A percentile compares a stretch with the other conserved stretches of the same genome.
phyloP scores from a whole-genome alignment of 2,113 vertebrate genomes.

The Mustela lutreola region DNA sequence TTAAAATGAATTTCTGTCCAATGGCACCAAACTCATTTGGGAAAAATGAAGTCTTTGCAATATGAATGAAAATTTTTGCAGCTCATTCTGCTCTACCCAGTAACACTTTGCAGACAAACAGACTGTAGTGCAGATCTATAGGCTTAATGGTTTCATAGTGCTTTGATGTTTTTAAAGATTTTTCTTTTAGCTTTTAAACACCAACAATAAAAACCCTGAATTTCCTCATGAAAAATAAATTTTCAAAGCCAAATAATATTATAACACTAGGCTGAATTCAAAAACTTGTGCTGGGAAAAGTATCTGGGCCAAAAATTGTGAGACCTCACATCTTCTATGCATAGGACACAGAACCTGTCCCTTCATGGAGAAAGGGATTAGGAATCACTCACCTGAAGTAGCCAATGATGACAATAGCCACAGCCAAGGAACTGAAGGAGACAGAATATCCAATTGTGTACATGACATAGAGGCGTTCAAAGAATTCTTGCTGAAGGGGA shows the following conservation, averaged over 20 bases:
- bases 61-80: neutral
- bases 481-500: slow-evolving; percentile 90
- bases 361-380: neutral
- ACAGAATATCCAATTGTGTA: slow-evolving; percentile 94
- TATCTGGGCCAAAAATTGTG: neutral
- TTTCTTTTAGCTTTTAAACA: neutral
- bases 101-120: slow-evolving; percentile 12
- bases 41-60: neutral
- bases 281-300: neutral
- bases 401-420: slow-evolving; percentile 93
- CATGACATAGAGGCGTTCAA: slow-evolving; percentile 93
- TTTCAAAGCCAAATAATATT: neutral
- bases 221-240: slow-evolving; percentile 35
- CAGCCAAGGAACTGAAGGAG: slow-evolving; percentile 92
- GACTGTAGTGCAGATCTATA: neutral
- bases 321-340: neutral
- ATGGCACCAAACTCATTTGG: neutral
- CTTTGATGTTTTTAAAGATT: neutral
- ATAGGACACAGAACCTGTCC: neutral
- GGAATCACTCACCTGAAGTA: slow-evolving; percentile 91
- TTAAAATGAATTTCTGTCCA: neutral
- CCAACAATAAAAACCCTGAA: neutral
- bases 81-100: neutral
- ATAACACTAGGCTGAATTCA: neutral
- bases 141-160: neutral